Evolutionary conservation across 2,888 invertebrate genomes (phyloP).

Genomic region (Epirrhoe alternata): DNA sequence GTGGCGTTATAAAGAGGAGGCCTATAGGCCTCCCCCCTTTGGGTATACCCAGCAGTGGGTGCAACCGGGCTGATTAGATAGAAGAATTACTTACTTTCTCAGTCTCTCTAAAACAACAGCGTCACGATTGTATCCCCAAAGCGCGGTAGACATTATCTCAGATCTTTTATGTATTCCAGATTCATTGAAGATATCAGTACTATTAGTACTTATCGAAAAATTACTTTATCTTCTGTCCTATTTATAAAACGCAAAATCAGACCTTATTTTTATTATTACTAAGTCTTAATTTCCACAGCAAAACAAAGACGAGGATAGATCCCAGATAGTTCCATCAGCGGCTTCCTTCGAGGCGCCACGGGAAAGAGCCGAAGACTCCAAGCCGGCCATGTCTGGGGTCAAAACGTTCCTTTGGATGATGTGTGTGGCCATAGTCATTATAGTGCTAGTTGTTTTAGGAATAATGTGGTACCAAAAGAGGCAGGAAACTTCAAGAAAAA

Average conservation of each 20-base stretch:
- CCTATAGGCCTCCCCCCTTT: too few species aligned
- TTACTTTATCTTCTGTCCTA: background rate
- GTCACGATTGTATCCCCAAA: too few species aligned
- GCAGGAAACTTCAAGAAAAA: constrained; percentile 94
- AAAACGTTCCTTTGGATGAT: constrained; percentile 96
- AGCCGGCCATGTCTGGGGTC: constrained; percentile 94
- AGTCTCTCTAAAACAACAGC: too few species aligned
- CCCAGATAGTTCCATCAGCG: constrained; percentile 94
- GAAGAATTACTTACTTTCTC: too few species aligned
- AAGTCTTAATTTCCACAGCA: constrained; percentile 65
- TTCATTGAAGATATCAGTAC: too few species aligned
- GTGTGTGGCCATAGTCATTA: constrained; percentile 91
- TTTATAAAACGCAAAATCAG: background rate
- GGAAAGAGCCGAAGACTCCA: constrained; percentile 95
- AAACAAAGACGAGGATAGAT: constrained; percentile 89
- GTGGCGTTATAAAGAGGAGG: too few species aligned
- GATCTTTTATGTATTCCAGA: too few species aligned
- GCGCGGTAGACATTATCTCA: too few species aligned
- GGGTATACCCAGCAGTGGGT: too few species aligned
- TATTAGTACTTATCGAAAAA: too few species aligned
- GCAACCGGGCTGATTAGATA: too few species aligned
- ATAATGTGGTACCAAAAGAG: constrained; percentile 97
- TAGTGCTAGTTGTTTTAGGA: constrained; percentile 93
- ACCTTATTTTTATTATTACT: background rate
- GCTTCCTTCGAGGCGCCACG: constrained; percentile 95